These are phyloP conservation scores for Styela clava DNA, from an alignment of 23 tunicate genomes.

Conservation along the genomic window DNA sequence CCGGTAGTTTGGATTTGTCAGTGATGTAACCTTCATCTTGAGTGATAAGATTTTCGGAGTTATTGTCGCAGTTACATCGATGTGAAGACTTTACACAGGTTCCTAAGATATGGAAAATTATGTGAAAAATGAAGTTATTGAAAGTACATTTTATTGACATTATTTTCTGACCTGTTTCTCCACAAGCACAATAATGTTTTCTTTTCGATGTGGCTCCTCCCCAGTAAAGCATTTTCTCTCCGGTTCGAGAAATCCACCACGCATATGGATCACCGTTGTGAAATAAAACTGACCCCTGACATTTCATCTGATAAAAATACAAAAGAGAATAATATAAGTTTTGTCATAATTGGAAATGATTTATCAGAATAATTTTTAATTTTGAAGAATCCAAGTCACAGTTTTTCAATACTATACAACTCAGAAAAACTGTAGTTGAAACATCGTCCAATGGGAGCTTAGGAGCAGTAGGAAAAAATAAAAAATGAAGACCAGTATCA, in stretches of 20 bases:
- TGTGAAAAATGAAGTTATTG: no score
- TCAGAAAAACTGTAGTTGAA: no score
- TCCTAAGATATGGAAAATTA: constrained; percentile 1
- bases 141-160: no score
- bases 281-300: constrained; percentile 6
- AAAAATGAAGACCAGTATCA: no score
- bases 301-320: constrained; percentile 1
- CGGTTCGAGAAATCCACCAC: constrained; percentile 24
- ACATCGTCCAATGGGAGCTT: no score
- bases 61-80: constrained; percentile 27
- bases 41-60: neutral
- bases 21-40: constrained; percentile 17
- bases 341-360: neutral
- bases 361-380: no score
- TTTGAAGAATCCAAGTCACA: no score
- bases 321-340: neutral
- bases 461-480: no score
- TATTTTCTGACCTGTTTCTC: constrained; percentile 40
- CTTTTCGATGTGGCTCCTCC: constrained; percentile 30
- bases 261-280: constrained; percentile 5
- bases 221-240: constrained; percentile 15
- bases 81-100: neutral
- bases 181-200: constrained; percentile 29
- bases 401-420: no score
- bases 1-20: constrained; percentile 25